phyloP scores from a whole-genome alignment of 2,888 invertebrate species.

The Pterostichus niger region DNA sequence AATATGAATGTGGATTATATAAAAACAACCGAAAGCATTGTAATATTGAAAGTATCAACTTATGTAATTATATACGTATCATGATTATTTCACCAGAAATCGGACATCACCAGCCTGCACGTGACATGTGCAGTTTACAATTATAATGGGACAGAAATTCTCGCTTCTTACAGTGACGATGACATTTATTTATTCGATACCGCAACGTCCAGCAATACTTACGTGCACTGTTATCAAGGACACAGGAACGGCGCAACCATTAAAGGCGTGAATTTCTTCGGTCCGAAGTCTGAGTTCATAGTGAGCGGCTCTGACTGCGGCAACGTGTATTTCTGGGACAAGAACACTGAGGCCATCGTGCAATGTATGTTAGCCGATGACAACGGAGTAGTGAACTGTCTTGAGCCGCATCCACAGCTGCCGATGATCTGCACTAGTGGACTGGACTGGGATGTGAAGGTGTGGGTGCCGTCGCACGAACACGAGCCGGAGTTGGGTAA shows the following conservation, averaged over 20 bases:
- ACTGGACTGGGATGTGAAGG: constrained; percentile 93
- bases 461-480: constrained; percentile 90
- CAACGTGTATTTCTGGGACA: constrained; percentile 94
- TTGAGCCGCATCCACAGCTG: constrained; percentile 93
- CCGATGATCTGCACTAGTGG: constrained; percentile 95
- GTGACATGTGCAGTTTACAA: constrained; percentile 95
- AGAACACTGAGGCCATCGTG: constrained; percentile 91
- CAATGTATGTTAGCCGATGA: constrained; percentile 91
- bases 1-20: too few species aligned
- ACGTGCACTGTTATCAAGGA: constrained; percentile 80
- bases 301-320: constrained; percentile 97
- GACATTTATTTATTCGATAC: constrained; percentile 94
- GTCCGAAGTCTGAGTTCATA: constrained; percentile 92
- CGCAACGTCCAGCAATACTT: constrained; percentile 77
- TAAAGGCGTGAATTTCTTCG: constrained; percentile 96
- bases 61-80: neutral
- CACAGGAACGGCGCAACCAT: constrained; percentile 87
- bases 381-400: constrained; percentile 93
- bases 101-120: constrained; percentile 77
- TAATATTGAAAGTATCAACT: too few species aligned
- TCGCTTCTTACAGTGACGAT: constrained; percentile 96
- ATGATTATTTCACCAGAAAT: constrained; percentile 66
- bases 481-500: constrained; percentile 80
- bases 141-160: constrained; percentile 92
- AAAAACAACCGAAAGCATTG: too few species aligned